phyloP scores from a whole-genome alignment of 1,140 invertebrate genomes.

The Trachymyrmex cornetzi region DNA sequence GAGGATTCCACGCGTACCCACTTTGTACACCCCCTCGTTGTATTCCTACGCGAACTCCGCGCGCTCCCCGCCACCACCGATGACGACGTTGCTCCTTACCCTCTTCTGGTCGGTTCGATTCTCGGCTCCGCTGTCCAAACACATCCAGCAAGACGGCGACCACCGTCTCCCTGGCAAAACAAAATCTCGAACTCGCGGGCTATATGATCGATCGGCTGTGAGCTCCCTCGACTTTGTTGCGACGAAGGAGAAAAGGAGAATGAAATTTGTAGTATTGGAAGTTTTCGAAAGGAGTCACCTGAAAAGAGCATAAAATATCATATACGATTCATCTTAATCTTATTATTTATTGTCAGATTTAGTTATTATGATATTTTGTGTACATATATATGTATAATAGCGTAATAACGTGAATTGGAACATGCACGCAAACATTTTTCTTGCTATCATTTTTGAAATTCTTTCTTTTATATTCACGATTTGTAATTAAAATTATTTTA shows the following conservation, averaged over 20 bases:
- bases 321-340: not conserved
- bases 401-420: not conserved
- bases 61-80: not conserved
- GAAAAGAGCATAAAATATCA: not conserved
- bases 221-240: slow-evolving; percentile 42
- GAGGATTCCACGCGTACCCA: not conserved
- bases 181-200: slow-evolving; percentile 68
- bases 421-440: too few species aligned
- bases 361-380: not conserved
- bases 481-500: slow-evolving; percentile 8
- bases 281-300: not conserved
- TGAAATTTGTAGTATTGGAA: slow-evolving; percentile 18
- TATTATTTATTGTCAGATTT: not conserved
- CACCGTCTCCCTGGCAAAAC: slow-evolving; percentile 54
- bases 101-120: slow-evolving; percentile 15
- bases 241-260: slow-evolving; percentile 13
- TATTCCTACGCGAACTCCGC: not conserved
- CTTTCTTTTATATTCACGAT: not conserved
- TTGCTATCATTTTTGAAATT: not conserved
- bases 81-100: slow-evolving; percentile 31
- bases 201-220: slow-evolving; percentile 49
- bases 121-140: slow-evolving; percentile 57
- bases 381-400: not conserved
- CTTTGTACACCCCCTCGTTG: not conserved
- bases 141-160: slow-evolving; percentile 41